Conservation (phyloP, 2,888 invertebrate genomes). For the Tachina fera region DNA sequence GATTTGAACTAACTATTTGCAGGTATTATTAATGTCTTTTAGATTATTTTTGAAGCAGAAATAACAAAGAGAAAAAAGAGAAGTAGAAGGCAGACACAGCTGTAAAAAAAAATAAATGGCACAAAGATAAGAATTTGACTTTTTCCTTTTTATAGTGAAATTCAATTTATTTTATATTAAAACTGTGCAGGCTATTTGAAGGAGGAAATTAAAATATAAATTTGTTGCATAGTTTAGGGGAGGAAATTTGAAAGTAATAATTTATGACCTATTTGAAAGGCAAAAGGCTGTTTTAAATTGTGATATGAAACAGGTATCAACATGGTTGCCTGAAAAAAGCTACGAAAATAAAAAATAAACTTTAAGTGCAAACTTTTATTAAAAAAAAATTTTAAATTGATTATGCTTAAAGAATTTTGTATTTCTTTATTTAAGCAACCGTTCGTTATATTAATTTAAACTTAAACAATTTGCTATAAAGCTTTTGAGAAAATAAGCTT, state of each 20-base stretch:
- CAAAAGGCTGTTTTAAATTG: background rate
- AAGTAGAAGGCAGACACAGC: background rate
- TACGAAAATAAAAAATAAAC: no score
- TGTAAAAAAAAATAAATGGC: background rate
- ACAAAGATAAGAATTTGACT: slow-evolving; percentile 1
- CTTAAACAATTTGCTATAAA: no score
- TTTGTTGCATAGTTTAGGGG: slow-evolving; percentile 32
- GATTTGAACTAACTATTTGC: slow-evolving; percentile 16
- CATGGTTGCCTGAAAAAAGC: no score
- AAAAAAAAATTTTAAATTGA: no score
- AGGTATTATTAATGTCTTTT: slow-evolving; percentile 17
- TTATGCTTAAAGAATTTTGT: no score
- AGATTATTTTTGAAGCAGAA: background rate
- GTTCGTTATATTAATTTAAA: no score
- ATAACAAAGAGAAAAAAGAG: background rate
- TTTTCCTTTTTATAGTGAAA: slow-evolving; percentile 6
- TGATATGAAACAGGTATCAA: background rate
- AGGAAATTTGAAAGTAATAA: slow-evolving; percentile 27
- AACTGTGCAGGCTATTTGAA: slow-evolving; percentile 53
- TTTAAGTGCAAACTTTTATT: no score
- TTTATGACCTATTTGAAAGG: background rate
- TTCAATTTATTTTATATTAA: slow-evolving; percentile 55
- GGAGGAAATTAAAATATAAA: slow-evolving; percentile 59
- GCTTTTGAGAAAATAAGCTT: no score
- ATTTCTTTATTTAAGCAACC: no score